Conservation (phyloP, 2,113 vertebrate genomes). For the Thamnaconus septentrionalis region DNA sequence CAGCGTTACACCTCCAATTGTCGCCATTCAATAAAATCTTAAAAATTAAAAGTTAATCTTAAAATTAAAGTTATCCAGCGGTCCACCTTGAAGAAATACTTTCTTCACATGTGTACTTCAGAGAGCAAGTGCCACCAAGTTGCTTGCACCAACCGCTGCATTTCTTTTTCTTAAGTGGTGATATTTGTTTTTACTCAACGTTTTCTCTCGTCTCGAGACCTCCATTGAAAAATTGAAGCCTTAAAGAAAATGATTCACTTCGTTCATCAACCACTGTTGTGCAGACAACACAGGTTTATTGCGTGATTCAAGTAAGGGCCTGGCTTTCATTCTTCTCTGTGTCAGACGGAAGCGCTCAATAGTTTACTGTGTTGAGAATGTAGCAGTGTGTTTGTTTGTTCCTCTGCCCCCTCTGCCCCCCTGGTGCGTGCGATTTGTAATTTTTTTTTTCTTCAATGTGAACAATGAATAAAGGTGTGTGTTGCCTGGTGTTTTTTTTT, state of each 20-base stretch:
- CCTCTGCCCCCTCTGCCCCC: slow-evolving; percentile 3
- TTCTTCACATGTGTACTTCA: no score
- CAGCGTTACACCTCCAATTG: no score
- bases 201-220: neutral
- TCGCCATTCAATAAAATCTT: no score
- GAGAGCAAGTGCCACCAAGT: no score
- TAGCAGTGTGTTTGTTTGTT: slow-evolving; percentile 27
- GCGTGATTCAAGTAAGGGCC: slow-evolving; percentile 20
- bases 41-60: no score
- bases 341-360: slow-evolving; percentile 16
- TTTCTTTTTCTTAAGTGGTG: no score
- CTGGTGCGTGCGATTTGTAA: slow-evolving; percentile 24
- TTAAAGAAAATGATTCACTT: slow-evolving; percentile 29
- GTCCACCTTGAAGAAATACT: no score
- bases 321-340: slow-evolving; percentile 29
- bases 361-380: slow-evolving; percentile 28
- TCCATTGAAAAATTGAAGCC: slow-evolving; percentile 26
- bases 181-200: neutral
- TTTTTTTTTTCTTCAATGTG: slow-evolving; percentile 26
- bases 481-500: slow-evolving; percentile 1
- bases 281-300: slow-evolving; percentile 14
- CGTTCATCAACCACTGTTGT: neutral
- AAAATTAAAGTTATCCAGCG: no score
- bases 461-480: slow-evolving; percentile 27
- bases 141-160: no score